Percentiles rank a stretch among this genome's conserved stretches.
phyloP scores from a whole-genome alignment of 2,797 vertebrate species.

The Sebastiscus tertius region DNA sequence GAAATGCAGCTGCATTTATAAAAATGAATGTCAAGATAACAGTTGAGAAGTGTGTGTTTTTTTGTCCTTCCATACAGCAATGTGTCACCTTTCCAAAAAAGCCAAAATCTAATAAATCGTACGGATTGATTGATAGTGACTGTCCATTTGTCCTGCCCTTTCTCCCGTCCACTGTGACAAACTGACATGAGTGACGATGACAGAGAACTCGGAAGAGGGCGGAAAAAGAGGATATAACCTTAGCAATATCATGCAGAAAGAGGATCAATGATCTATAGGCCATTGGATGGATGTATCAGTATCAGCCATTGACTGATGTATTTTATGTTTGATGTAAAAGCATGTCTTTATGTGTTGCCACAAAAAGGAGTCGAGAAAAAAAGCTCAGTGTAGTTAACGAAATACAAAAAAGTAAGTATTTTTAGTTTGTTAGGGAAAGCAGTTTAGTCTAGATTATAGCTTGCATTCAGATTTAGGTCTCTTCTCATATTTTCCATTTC shows the following conservation, averaged over 20 bases:
- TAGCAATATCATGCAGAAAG: slow-evolving; percentile 3
- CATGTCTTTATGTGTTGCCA: background rate
- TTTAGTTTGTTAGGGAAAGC: background rate
- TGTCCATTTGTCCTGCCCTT: slow-evolving; percentile 48
- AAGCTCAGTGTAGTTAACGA: background rate
- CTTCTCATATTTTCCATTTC: background rate
- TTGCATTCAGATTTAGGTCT: background rate
- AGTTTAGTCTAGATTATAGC: background rate
- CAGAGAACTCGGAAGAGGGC: slow-evolving; percentile 28
- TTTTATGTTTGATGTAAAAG: background rate
- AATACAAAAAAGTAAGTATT: background rate
- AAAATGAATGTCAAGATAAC: slow-evolving; percentile 26
- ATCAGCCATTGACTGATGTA: background rate
- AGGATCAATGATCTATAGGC: background rate
- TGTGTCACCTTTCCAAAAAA: slow-evolving; percentile 56
- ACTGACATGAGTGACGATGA: slow-evolving; percentile 61
- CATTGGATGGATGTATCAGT: background rate
- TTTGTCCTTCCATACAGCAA: slow-evolving; percentile 1
- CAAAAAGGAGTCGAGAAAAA: background rate
- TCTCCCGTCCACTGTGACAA: slow-evolving; percentile 38
- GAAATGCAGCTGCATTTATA: background rate
- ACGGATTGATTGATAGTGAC: slow-evolving; percentile 59
- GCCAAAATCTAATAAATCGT: slow-evolving; percentile 58
- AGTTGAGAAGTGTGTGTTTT: slow-evolving; percentile 8
- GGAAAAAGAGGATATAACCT: slow-evolving; percentile 11